Evolutionary conservation across 2,113 vertebrate genomes (phyloP).

Genomic region (Osmerus eperlanus): DNA sequence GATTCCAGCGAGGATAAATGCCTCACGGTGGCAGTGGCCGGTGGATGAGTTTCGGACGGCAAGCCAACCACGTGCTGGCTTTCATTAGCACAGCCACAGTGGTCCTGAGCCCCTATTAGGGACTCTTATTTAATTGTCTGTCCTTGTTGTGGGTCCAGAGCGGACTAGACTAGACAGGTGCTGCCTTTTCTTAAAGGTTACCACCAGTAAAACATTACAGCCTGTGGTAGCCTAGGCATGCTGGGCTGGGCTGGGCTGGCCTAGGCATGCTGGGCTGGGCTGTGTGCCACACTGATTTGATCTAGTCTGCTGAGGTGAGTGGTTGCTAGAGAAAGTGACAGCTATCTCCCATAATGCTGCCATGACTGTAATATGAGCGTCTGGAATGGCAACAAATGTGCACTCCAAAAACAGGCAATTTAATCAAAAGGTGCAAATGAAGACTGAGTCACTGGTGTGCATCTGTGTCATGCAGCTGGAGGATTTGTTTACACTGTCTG

Average conservation of each 20-base stretch:
- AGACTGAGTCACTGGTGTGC: slow-evolving; percentile 1
- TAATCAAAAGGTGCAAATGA: slow-evolving; percentile 34
- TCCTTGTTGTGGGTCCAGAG: slow-evolving; percentile 58
- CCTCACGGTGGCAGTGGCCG: slow-evolving; percentile 43
- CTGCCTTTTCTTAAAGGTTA: slow-evolving; percentile 76
- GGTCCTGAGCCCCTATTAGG: slow-evolving; percentile 74
- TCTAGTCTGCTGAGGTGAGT: too few relatives aligned
- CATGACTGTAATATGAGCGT: slow-evolving; percentile 11
- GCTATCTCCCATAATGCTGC: neutral
- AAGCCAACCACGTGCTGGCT: slow-evolving; percentile 61
- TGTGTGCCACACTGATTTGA: too few relatives aligned
- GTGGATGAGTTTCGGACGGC: slow-evolving; percentile 61
- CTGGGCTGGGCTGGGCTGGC: neutral
- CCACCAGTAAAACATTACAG: slow-evolving; percentile 38
- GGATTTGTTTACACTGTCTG: neutral
- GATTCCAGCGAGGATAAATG: slow-evolving; percentile 58
- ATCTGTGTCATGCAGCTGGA: slow-evolving; percentile 10
- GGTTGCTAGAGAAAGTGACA: neutral
- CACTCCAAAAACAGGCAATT: slow-evolving; percentile 6
- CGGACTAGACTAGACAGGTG: slow-evolving; percentile 66
- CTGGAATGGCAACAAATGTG: slow-evolving; percentile 12
- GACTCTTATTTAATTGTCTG: slow-evolving; percentile 81
- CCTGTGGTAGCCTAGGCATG: neutral
- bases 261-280: neutral
- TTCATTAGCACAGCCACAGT: slow-evolving; percentile 70